Evolutionary conservation across 1,140 invertebrate species (phyloP), one percentile per base, ranked within the genome.

Genomic region (Brachionus calyciflorus): DNA sequence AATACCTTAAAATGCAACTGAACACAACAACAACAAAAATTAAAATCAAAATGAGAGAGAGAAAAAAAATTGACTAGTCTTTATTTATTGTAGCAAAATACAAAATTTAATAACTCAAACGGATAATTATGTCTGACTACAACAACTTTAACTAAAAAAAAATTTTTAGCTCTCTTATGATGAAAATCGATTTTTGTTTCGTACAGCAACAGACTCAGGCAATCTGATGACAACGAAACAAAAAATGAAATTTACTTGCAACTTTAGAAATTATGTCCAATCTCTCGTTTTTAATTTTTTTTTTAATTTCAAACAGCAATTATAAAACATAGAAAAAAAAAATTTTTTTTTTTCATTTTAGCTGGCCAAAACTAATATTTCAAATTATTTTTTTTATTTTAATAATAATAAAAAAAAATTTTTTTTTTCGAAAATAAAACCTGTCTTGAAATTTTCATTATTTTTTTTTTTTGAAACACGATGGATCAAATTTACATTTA

Each of bases 41-140:
- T 37, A 5, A 5, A n/a, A n/a, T n/a, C n/a, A n/a, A n/a, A n/a
- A n/a, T n/a, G 40, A 65, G 40, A 12, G 19, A 41, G 30, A 65
- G 40, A 65, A 24, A 12, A 17, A 41, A 44, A 65, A 65, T 44
- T 41, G 60, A 28, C 60, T 65, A 65, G 60, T 65, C 60, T 65
- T 37, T 65, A 44, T 65, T 65, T 65, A 44, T 65, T 65, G 40
- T 65, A 44, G 33, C n/a, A n/a, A n/a, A n/a, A n/a, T n/a, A n/a
- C n/a, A 37, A 37, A 37, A 5, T 37, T 37, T 37, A 37, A 37
- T 37, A 37, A 37, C 33, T 37, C 33, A 37, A 65, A 44, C 37
- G 60, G 30, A 65, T 44, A 65, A 65, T 65, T 65, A 65, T 65
- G 60, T 65, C 60, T 65, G 60, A 65, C 55, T 26, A 60, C 55